Evolutionary conservation across 2,113 vertebrate genomes (phyloP), one percentile per base, ranked within the genome.

Genomic region (Datnioides undecimradiatus): DNA sequence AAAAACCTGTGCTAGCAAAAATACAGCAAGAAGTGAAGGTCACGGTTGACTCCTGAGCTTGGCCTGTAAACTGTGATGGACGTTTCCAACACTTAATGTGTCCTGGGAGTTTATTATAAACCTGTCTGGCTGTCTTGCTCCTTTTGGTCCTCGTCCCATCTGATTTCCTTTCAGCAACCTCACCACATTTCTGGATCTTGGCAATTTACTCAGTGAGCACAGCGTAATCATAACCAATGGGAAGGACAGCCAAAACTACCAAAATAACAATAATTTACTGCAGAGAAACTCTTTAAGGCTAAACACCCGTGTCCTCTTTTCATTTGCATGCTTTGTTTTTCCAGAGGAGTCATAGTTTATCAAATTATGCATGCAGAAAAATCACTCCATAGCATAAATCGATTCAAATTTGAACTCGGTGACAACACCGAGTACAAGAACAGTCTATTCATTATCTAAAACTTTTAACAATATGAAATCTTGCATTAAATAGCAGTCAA

Each of bases 51-150:
- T 31, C 46, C 8, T 0, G 60, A 33, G 59, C 38, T 70, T 25
- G 21, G 14, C 45, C 49, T 27, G 38, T 65, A 25, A 75, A 69
- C 36, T n/a, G 21, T 63, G 48, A 71, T 36, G 46, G 66, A 52
- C 70, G 65, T 51, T 51, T 43, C 17, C 10, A 14, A 31, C 27
- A 14, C 46, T 67, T 51, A 25, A 36, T 62, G 4, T 27, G 36
- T 62, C 59, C 11, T 41, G 12, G 27, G 43, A 45, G 29, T 57
- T 57, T 57, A 36, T 36, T 31, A 11, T 12, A 57, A 36, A 34
- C 19, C 31, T 58, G 43, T 23, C 29, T 65, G 19, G 33, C 23
- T 48, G 13, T 34, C 12, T 46, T 10, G 5, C 10, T 36, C 12
- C 45, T 66, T 34, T 29, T 23, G 19, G 23, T 23, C n/a, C 31